Conservation (phyloP, 1,140 invertebrate genomes). For the Dendroctonus valens region DNA sequence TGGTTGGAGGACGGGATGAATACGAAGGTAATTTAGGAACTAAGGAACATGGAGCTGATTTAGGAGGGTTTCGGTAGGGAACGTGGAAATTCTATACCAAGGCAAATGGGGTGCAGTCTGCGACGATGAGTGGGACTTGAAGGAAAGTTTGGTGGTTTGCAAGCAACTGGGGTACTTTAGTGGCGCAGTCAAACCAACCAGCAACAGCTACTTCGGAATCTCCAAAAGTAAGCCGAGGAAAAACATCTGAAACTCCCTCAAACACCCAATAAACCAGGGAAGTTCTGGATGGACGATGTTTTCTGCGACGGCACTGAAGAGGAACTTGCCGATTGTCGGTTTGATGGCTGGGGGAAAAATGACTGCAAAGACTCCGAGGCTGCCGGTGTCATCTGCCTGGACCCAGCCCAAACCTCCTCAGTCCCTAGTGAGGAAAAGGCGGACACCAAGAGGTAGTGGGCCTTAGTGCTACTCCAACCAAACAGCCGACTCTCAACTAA, state of each 20-base stretch:
- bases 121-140: constrained; percentile 87
- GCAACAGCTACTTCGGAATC: constrained; percentile 72
- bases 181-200: constrained; percentile 56
- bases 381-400: constrained; percentile 74
- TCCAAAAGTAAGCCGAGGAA: constrained; percentile 61
- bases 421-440: no score
- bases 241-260: neutral
- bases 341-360: constrained; percentile 78
- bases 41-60: neutral
- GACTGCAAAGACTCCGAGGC: constrained; percentile 78
- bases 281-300: constrained; percentile 88
- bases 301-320: constrained; percentile 79
- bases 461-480: no score
- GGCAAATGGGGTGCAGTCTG: constrained; percentile 87
- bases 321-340: constrained; percentile 69
- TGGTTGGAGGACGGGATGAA: constrained; percentile 64
- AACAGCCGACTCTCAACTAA: no score
- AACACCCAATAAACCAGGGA: constrained; percentile 54
- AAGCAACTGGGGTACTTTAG: constrained; percentile 69
- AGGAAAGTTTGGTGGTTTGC: constrained; percentile 82
- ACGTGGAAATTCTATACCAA: constrained; percentile 84
- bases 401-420: neutral
- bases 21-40: constrained; percentile 63
- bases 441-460: no score
- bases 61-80: constrained; percentile 59